Percentiles rank a stretch among this genome's conserved stretches.
Conservation (phyloP, 2,888 invertebrate species). For the Frankliniella fusca region DNA sequence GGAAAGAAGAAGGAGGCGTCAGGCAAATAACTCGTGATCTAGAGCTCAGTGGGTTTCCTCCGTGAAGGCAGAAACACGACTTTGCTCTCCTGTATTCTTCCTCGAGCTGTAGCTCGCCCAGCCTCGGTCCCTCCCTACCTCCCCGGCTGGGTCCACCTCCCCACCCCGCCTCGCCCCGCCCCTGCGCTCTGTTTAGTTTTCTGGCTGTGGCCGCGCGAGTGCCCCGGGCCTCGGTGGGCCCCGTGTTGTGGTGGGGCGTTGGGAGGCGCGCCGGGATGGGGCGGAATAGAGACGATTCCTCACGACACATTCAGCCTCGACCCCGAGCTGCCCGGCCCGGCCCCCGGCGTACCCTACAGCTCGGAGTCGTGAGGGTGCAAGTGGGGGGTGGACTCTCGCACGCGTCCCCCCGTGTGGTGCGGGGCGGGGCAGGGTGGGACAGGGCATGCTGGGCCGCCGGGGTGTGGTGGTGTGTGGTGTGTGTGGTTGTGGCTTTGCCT, state of each 20-base stretch:
- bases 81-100: neutral
- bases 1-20: conserved; percentile 33
- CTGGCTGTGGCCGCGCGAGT: neutral
- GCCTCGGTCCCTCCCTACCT: neutral
- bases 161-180: neutral
- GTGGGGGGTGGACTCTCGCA: no score
- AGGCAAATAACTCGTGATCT: conserved; percentile 24
- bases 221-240: neutral
- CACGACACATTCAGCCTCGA: neutral
- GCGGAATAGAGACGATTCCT: neutral
- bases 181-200: neutral
- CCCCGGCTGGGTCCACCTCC: neutral
- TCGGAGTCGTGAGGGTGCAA: neutral
- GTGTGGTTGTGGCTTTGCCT: neutral
- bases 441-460: no score
- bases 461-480: neutral
- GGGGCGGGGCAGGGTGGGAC: no score
- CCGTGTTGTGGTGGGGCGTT: neutral
- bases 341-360: neutral
- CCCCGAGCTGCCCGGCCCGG: neutral
- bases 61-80: neutral
- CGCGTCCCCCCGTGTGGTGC: neutral
- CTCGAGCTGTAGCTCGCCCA: neutral
- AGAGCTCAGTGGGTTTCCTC: neutral
- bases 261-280: neutral